These are phyloP conservation scores for Pyrgus malvae DNA, from an alignment of 2,888 invertebrate species.

Conservation along the genomic window DNA sequence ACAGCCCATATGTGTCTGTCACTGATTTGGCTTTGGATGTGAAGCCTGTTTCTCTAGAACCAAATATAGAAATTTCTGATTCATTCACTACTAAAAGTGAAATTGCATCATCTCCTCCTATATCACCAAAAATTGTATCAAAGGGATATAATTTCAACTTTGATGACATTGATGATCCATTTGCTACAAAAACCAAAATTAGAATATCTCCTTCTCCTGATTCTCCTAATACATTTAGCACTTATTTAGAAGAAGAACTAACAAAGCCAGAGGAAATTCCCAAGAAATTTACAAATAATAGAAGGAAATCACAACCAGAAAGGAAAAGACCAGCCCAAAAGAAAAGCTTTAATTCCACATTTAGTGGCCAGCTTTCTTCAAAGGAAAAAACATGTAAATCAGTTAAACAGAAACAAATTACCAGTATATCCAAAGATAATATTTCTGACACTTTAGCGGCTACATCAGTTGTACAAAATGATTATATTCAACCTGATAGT, in stretches of 20 bases:
- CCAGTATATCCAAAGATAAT: background rate
- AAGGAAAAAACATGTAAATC: background rate
- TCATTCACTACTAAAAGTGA: constrained; percentile 38
- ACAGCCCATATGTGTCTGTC: constrained; percentile 58
- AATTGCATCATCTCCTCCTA: constrained; percentile 42
- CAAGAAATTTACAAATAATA: constrained; percentile 39
- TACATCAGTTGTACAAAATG: no score
- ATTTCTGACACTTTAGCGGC: no score
- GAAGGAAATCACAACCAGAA: constrained; percentile 53
- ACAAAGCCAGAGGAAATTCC: constrained; percentile 2
- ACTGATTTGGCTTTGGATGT: constrained; percentile 38
- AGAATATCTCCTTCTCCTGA: constrained; percentile 53
- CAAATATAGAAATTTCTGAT: constrained; percentile 25
- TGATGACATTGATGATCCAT: constrained; percentile 68
- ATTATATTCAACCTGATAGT: background rate
- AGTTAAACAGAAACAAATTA: background rate
- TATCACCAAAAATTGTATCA: constrained; percentile 57
- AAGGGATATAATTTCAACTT: constrained; percentile 70
- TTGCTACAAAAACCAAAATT: constrained; percentile 64
- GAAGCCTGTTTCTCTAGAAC: constrained; percentile 24
- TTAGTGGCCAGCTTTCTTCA: constrained; percentile 21
- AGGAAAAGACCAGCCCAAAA: constrained; percentile 44
- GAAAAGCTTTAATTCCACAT: constrained; percentile 48
- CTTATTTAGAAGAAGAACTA: constrained; percentile 31
- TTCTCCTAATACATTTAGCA: constrained; percentile 21